Evolutionary conservation across 2,113 vertebrate species (phyloP).

Genomic region (Pyrgilauda ruficollis): DNA sequence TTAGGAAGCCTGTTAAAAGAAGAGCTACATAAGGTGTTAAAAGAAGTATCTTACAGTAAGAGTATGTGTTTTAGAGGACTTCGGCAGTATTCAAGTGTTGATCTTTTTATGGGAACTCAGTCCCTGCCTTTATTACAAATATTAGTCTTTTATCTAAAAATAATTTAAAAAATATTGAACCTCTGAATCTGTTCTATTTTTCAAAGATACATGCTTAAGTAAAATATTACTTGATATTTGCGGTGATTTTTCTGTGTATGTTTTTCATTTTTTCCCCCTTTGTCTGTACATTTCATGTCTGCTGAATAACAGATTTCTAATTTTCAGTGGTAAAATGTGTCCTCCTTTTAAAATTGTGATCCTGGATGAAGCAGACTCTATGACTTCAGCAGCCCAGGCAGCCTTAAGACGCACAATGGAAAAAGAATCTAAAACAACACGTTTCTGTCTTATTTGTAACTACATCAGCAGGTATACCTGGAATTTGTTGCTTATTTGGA

Average conservation of each 20-base stretch:
- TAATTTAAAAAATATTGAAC: not conserved
- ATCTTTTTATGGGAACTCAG: not conserved
- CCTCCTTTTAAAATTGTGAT: conserved; percentile 98
- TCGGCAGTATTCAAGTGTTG: not conserved
- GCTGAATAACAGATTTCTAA: not conserved
- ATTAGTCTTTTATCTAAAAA: not conserved
- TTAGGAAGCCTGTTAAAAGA: not conserved
- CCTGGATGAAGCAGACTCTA: conserved; percentile 97
- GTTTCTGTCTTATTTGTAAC: conserved; percentile 98
- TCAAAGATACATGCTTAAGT: not conserved
- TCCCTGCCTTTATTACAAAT: not conserved
- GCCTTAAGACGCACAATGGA: conserved; percentile 98
- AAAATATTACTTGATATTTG: not conserved
- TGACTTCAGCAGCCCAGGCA: conserved; percentile 94
- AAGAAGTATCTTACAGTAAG: not conserved
- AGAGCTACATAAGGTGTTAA: not conserved
- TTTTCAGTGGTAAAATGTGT: conserved; percentile 86
- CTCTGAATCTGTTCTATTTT: not conserved
- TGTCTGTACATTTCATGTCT: not conserved
- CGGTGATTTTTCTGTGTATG: not conserved
- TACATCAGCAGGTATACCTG: conserved; percentile 90
- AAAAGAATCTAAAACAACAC: conserved; percentile 93
- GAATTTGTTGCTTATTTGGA: not conserved
- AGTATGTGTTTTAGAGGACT: not conserved
- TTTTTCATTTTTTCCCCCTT: not conserved